A percentile compares a stretch with the other conserved stretches of the same genome.
Evolutionary conservation across 2,113 vertebrate genomes (phyloP).

Genomic region (Corythornis madagascariensis): DNA sequence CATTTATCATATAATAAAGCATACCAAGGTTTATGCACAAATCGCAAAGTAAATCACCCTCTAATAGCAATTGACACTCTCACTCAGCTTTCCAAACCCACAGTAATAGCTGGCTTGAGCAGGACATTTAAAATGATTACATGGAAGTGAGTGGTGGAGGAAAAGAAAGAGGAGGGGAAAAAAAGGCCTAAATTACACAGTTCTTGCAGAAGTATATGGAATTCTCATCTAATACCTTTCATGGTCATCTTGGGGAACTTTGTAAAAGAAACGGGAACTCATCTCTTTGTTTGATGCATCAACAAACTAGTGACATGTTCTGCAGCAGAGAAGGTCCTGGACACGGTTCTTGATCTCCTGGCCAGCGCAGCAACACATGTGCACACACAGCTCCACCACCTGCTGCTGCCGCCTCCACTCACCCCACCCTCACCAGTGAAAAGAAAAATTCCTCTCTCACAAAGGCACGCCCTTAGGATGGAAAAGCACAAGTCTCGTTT

Average conservation of each 20-base stretch:
- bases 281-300: background rate
- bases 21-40: slow-evolving; percentile 9
- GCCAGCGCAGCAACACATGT: background rate
- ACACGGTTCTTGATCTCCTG: background rate
- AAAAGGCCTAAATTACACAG: background rate
- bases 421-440: background rate
- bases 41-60: background rate
- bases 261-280: background rate
- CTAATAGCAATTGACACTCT: background rate
- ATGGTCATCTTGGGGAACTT: background rate
- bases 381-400: accelerated
- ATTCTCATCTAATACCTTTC: background rate
- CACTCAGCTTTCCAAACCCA: background rate
- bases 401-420: background rate
- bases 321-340: background rate
- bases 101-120: background rate
- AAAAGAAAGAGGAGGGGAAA: background rate
- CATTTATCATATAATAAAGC: background rate
- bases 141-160: accelerated
- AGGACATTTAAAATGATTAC: background rate
- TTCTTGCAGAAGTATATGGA: background rate
- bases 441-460: background rate
- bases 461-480: background rate
- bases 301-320: background rate
- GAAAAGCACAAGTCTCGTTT: background rate